Percentiles rank a stretch among this genome's conserved stretches.
These are phyloP conservation scores for Panagrolaimus sp. DNA, from an alignment of 1,140 invertebrate species.

Conservation along the genomic window DNA sequence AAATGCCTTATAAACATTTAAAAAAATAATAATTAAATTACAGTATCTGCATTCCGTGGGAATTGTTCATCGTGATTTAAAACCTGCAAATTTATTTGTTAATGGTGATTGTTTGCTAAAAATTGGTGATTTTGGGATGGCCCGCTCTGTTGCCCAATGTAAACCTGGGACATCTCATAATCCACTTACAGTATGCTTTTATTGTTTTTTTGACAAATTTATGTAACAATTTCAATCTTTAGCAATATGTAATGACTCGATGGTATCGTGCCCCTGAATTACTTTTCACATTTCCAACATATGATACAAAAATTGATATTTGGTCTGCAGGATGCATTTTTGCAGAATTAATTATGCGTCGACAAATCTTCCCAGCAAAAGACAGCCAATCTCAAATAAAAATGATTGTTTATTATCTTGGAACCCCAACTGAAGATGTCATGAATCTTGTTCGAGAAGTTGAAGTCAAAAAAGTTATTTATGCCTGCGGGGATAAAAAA, in stretches of 20 bases:
- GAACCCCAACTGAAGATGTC: conserved; percentile 36
- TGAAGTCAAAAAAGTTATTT: conserved; percentile 26
- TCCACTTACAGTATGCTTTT: conserved; percentile 7
- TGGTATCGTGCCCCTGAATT: conserved; percentile 88
- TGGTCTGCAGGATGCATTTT: conserved; percentile 98
- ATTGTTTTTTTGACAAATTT: neutral
- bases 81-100: conserved; percentile 63
- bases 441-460: conserved; percentile 15
- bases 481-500: conserved; percentile 3
- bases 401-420: conserved; percentile 48
- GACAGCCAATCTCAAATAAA: conserved; percentile 67
- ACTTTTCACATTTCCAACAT: conserved; percentile 89
- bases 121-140: conserved; percentile 64
- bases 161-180: conserved; percentile 5
- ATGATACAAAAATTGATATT: conserved; percentile 73
- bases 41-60: conserved; percentile 64
- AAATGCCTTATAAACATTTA: too few relatives aligned
- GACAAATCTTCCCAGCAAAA: conserved; percentile 91
- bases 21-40: too few relatives aligned
- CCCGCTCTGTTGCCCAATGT: conserved; percentile 43
- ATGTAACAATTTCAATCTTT: conserved; percentile 21
- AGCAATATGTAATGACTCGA: conserved; percentile 85
- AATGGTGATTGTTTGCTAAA: conserved; percentile 63
- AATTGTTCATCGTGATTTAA: conserved; percentile 63
- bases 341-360: conserved; percentile 82